Evolutionary conservation across 2,113 vertebrate species (phyloP).

Genomic region (Muscicapa adusta): DNA sequence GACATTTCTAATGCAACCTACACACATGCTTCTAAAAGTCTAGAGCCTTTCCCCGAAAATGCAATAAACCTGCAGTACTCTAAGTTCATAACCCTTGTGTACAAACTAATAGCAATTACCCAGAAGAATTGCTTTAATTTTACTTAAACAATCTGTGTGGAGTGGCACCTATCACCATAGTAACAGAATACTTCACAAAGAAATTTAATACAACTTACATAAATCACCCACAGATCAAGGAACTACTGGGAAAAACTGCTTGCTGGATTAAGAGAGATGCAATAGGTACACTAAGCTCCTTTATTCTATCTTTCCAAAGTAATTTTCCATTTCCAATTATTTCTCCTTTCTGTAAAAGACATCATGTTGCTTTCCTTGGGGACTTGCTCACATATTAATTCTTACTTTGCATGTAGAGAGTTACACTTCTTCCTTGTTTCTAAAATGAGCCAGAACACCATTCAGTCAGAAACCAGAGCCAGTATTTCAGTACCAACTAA

Average conservation of each 20-base stretch:
- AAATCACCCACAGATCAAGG: conserved; percentile 33
- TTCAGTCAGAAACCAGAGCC: conserved; percentile 11
- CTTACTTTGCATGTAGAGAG: neutral
- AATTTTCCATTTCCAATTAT: conserved; percentile 24
- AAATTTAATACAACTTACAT: conserved; percentile 44
- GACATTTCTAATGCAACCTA: neutral
- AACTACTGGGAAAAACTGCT: conserved; percentile 12
- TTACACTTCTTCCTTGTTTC: neutral
- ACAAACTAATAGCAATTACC: conserved; percentile 29
- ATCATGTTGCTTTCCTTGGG: neutral
- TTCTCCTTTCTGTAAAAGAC: neutral
- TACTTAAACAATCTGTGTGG: conserved; percentile 32
- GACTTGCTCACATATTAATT: neutral
- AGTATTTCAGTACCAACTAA: conserved; percentile 41
- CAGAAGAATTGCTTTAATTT: conserved; percentile 23
- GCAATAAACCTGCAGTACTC: neutral
- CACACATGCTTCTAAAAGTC: neutral
- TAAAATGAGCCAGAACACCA: neutral
- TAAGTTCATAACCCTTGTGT: neutral
- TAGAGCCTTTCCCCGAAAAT: neutral
- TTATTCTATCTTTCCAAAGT: neutral
- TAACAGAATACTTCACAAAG: conserved; percentile 36
- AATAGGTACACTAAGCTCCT: neutral
- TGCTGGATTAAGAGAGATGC: neutral
- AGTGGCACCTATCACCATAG: conserved; percentile 52